A percentile compares a stretch with the other conserved stretches of the same genome.
phyloP scores from a whole-genome alignment of 2,113 vertebrate genomes.

The Pangasianodon hypophthalmus region DNA sequence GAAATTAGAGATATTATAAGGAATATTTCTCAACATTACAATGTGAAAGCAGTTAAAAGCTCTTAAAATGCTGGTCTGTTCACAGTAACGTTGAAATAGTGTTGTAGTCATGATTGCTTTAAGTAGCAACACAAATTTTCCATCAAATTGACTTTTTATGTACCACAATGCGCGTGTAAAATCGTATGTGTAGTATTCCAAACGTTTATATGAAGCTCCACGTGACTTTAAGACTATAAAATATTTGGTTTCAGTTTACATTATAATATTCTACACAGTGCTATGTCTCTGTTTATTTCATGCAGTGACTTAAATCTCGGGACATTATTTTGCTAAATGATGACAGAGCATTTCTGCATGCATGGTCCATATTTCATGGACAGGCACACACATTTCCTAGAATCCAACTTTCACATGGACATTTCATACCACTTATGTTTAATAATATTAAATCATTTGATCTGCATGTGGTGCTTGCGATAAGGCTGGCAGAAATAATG shows the following conservation, averaged over 20 bases:
- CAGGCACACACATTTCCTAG: neutral
- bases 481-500: slow-evolving; percentile 34
- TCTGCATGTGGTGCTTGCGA: slow-evolving; percentile 1
- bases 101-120: neutral
- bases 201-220: neutral
- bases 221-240: neutral
- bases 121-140: neutral
- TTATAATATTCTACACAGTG: neutral
- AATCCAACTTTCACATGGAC: neutral
- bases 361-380: neutral
- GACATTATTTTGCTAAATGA: neutral
- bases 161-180: neutral
- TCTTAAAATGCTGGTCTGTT: neutral
- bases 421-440: slow-evolving; percentile 5
- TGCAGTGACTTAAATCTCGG: neutral
- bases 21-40: neutral
- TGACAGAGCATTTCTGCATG: neutral
- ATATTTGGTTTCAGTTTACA: neutral
- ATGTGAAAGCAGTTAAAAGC: neutral
- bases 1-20: too few species aligned
- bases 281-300: neutral
- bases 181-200: neutral
- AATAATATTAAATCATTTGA: neutral
- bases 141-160: neutral
- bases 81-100: neutral